These are phyloP conservation scores for Bradysia coprophila DNA, from an alignment of 1,140 invertebrate genomes.

Conservation along the genomic window DNA sequence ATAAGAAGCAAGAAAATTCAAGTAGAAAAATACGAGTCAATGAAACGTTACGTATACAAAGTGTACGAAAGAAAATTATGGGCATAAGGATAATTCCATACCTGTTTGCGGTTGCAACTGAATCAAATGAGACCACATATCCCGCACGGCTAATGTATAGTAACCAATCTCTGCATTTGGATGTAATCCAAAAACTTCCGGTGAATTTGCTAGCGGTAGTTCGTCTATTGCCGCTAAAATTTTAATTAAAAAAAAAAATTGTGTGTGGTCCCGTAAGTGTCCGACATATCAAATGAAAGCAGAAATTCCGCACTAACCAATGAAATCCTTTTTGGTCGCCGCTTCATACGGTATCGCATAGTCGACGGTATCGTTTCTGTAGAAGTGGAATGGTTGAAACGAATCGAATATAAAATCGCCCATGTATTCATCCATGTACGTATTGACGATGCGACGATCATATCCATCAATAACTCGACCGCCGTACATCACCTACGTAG, in stretches of 20 bases:
- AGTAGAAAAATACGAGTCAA: too few species aligned
- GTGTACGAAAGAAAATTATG: too few species aligned
- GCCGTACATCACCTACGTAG: constrained; percentile 70
- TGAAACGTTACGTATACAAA: too few species aligned
- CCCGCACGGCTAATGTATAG: constrained; percentile 47
- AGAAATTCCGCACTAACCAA: constrained; percentile 26
- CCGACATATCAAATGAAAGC: background rate
- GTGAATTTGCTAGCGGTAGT: constrained; percentile 52
- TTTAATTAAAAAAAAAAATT: background rate
- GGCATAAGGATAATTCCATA: constrained; percentile 16
- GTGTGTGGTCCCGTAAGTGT: background rate
- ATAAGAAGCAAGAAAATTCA: too few species aligned
- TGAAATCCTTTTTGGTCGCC: constrained; percentile 40
- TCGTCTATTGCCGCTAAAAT: constrained; percentile 41
- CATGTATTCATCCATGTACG: constrained; percentile 86
- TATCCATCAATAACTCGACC: constrained; percentile 78
- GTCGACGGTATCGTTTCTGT: constrained; percentile 49
- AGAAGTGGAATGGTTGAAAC: constrained; percentile 81
- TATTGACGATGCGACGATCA: constrained; percentile 65
- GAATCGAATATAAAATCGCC: constrained; percentile 81
- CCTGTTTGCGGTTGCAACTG: constrained; percentile 75
- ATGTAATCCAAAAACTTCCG: constrained; percentile 80
- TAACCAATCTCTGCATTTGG: constrained; percentile 85
- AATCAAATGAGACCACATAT: constrained; percentile 68
- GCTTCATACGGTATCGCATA: constrained; percentile 55